Evolutionary conservation across 1,140 invertebrate species (phyloP), one percentile per base, ranked within the genome.

Genomic region (Capitella teleta): DNA sequence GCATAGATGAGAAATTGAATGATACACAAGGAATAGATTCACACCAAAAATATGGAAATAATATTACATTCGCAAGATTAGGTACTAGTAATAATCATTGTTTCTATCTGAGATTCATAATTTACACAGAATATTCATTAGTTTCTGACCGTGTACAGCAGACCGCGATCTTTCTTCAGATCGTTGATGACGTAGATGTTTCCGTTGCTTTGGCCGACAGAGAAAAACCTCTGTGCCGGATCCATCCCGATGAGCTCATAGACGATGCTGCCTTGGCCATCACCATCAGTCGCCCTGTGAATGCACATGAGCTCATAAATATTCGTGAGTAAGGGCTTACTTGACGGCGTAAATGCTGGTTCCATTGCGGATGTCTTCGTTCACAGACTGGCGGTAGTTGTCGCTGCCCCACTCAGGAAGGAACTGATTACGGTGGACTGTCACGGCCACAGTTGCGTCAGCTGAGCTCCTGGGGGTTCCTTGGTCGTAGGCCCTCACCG

Each of bases 191-290:
- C 49, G 5, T 23, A 16, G 2, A 51, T 34, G 26, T 6, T 8
- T 45, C 50, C 55, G 28, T 3, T 44, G 2, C n/a, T 53, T 3
- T 32, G 18, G 28, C 54, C 47, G 19, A 63, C 48, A 40, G 36
- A 48, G 41, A 63, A 63, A 53, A 57, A 63, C 18, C 52, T 53
- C 19, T 52, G 52, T 28, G 61, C 53, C 8, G 51, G 55, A 24
- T 45, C 46, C 28, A 57, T 51, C 18, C 45, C 45, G n/a, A 36
- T 6, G 18, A 34, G 6, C 30, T 36, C 32, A 36, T 47, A 47
- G 19, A 32, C 25, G 19, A 47, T 47, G 5, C 8, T 24, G 6
- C 18, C 45, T 25, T 47, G 45, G 10, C 30, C 19, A 24, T 47
- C 45, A 2, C 21, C 36, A 24, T 47, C 45, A 10, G 49, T 51